phyloP scores from a whole-genome alignment of 2,113 vertebrate species.

The Ardeotis arabs region DNA sequence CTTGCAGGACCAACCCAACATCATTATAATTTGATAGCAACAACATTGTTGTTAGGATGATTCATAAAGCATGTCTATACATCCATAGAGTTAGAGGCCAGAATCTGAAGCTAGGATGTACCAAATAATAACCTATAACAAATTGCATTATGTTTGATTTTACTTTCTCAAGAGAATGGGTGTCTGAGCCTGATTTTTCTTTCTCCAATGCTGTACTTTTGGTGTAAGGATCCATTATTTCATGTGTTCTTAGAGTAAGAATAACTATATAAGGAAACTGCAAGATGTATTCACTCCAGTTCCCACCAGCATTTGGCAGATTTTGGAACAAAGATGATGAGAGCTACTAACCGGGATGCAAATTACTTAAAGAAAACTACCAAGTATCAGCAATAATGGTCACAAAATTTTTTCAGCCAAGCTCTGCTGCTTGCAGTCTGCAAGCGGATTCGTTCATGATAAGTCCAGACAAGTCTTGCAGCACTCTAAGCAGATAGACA shows the following conservation, averaged over 20 bases:
- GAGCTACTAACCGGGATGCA: not conserved
- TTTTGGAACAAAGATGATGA: not conserved
- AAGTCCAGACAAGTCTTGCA: not conserved
- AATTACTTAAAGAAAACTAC: not conserved
- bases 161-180: not conserved
- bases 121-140: not conserved
- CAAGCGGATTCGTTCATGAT: not conserved
- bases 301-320: not conserved
- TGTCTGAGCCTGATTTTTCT: not conserved
- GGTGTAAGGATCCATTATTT: not conserved
- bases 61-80: not conserved
- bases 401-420: not conserved
- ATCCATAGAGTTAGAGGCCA: not conserved
- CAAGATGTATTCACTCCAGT: not conserved
- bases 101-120: not conserved
- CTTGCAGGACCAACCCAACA: not conserved
- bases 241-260: not conserved
- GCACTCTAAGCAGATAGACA: not conserved
- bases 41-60: not conserved
- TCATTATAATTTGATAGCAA: not conserved
- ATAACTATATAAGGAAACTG: not conserved
- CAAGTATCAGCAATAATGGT: not conserved
- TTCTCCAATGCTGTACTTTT: not conserved
- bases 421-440: not conserved
- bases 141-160: not conserved